Base-by-base conservation (phyloP, 2,113 vertebrate species). In the Elephas maximus region DNA sequence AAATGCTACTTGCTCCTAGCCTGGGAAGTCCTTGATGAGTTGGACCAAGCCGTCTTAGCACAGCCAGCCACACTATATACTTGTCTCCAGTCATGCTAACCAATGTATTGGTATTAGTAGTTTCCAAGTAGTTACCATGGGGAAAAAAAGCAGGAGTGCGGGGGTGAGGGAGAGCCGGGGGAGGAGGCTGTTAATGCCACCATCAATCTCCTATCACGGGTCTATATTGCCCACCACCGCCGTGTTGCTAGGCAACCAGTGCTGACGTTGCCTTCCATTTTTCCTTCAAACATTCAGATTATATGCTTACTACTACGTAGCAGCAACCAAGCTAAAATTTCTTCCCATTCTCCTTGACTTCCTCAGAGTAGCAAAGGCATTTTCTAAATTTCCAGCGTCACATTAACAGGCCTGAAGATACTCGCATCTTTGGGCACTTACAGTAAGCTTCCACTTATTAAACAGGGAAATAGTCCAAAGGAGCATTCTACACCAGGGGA, bases 21-120 rank as follows among this genome's bases (percentile, higher is more conserved):
- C 10, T n/a, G 62, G 30, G 8, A 33, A 10, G n/a, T 17, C 44
- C 5, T 17, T 2, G 37, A 5, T 1, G 15, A 5, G 21, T n/a
- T n/a, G 5, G 11, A 9, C 48, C 37, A 63, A 51, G 69, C 18
- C 44, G 28, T 23, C 33, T 18, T 12, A 76, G 74, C 18, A 65
- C 3, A 44, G 18, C 41, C 21, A 14, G 28, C n/a, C 21, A 11
- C 20, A 62, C 20, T 18, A 11, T 4, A 11, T 8, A 51, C 60
- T 91, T 30, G 10, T 9, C 15, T 65, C 5, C 5, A 45, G 23
- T 9, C n/a, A 51, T 21, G 67, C 26, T 33, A 37, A 78, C 14
- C 6, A 28, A 1, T 17, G 20, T 2, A 21, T 44, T 14, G 33
- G 7, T 51, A 3, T 45, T 14, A 57, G 30, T n/a, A 20, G 20